Percentiles rank a stretch among this genome's conserved stretches.
phyloP scores from a whole-genome alignment of 2,797 vertebrate species.

The Sebastes glaucus region DNA sequence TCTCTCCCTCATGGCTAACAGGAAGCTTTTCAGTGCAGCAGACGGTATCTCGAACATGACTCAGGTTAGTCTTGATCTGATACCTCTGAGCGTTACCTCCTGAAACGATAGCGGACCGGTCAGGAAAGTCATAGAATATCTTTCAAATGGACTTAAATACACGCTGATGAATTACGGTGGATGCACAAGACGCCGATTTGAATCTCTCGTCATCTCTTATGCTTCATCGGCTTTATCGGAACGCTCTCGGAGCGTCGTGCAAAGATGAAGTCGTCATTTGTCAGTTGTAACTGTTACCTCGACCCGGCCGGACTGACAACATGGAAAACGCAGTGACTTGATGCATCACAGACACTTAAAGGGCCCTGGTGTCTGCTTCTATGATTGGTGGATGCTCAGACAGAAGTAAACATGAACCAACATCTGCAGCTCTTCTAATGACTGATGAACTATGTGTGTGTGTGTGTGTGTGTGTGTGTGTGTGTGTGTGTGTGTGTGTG shows the following conservation, averaged over 20 bases:
- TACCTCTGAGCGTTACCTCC: slow-evolving; percentile 19
- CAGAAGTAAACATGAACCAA: slow-evolving; percentile 10
- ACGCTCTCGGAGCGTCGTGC: neutral
- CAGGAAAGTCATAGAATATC: neutral
- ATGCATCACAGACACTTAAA: slow-evolving; percentile 28
- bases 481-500: no score
- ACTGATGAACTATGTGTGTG: neutral
- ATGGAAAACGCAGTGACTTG: slow-evolving; percentile 17
- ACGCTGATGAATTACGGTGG: neutral
- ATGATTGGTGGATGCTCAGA: slow-evolving; percentile 27
- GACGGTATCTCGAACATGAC: slow-evolving; percentile 26
- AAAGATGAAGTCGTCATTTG: neutral
- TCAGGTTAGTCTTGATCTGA: slow-evolving; percentile 41
- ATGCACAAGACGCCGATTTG: neutral
- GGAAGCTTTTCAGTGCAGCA: neutral
- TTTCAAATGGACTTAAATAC: neutral
- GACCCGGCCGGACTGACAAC: neutral
- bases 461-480: no score
- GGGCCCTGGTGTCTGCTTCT: neutral
- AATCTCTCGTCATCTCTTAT: slow-evolving; percentile 14
- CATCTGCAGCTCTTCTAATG: slow-evolving; percentile 28
- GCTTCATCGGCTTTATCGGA: slow-evolving; percentile 3
- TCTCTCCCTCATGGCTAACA: slow-evolving; percentile 10
- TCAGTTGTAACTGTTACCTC: slow-evolving; percentile 18
- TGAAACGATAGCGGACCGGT: neutral